phyloP scores from a whole-genome alignment of 2,113 vertebrate species.

The Colaptes auratus region DNA sequence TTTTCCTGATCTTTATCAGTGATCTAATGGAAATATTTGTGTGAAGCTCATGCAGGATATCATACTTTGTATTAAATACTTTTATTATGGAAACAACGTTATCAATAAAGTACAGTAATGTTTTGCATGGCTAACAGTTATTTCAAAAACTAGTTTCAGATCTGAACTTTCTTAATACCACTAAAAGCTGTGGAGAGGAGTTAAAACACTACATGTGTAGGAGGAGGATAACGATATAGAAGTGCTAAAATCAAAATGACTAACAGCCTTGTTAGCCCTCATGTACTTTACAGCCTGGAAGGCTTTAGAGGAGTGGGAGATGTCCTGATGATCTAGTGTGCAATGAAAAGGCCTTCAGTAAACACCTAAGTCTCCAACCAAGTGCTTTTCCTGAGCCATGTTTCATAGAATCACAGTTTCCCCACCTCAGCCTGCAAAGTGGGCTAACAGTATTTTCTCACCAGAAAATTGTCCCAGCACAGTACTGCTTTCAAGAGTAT shows the following conservation, averaged over 20 bases:
- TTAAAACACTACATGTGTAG: background rate
- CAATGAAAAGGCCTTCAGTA: background rate
- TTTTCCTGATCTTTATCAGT: constrained; percentile 53
- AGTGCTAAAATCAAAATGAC: background rate
- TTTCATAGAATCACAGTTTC: background rate
- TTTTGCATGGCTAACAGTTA: background rate
- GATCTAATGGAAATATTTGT: constrained; percentile 56
- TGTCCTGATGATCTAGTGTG: background rate
- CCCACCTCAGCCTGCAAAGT: background rate
- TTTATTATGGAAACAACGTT: constrained; percentile 36
- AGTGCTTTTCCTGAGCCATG: fast-evolving
- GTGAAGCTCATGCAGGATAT: background rate
- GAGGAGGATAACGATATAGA: background rate
- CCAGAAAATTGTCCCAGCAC: background rate
- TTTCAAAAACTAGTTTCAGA: constrained; percentile 5
- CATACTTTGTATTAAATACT: constrained; percentile 2
- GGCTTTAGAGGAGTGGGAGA: background rate
- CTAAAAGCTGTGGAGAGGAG: background rate
- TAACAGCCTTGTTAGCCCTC: background rate
- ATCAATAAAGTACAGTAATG: background rate
- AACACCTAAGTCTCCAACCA: background rate
- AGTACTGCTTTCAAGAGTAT: background rate
- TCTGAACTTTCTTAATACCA: background rate
- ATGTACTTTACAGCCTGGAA: fast-evolving
- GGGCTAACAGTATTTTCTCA: background rate